These are phyloP conservation scores for Melanotaenia boesemani DNA, from an alignment of 2,797 vertebrate species.

Conservation along the genomic window DNA sequence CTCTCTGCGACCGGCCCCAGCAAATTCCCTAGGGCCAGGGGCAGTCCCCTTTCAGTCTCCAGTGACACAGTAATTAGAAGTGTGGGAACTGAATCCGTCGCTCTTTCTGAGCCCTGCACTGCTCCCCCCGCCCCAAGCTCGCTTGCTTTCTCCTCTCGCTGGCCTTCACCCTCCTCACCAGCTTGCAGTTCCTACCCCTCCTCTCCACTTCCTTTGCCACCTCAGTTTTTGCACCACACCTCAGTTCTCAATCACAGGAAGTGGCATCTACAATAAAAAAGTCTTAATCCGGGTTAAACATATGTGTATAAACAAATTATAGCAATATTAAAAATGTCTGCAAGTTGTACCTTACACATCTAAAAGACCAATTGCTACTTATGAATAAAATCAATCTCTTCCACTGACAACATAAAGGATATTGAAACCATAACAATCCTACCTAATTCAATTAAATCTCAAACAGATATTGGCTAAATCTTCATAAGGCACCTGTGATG, in stretches of 20 bases:
- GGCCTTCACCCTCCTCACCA: constrained; percentile 36
- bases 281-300: constrained; percentile 6
- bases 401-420: neutral
- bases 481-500: constrained; percentile 70
- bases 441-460: constrained; percentile 40
- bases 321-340: neutral
- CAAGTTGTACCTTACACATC: neutral
- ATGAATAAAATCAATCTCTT: neutral
- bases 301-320: neutral
- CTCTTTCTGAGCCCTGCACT: constrained; percentile 75
- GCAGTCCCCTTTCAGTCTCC: constrained; percentile 89
- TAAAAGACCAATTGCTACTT: constrained; percentile 1
- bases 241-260: constrained; percentile 40
- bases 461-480: constrained; percentile 39
- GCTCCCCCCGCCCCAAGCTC: constrained; percentile 44
- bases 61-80: constrained; percentile 90
- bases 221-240: constrained; percentile 58
- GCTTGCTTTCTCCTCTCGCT: constrained; percentile 51
- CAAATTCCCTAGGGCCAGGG: constrained; percentile 81
- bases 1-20: constrained; percentile 75
- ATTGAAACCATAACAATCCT: constrained; percentile 7
- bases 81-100: constrained; percentile 87
- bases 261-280: constrained; percentile 25
- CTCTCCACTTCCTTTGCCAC: constrained; percentile 68
- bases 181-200: constrained; percentile 52